Conservation (phyloP, 2,113 vertebrate species). For the Cacatua alba region DNA sequence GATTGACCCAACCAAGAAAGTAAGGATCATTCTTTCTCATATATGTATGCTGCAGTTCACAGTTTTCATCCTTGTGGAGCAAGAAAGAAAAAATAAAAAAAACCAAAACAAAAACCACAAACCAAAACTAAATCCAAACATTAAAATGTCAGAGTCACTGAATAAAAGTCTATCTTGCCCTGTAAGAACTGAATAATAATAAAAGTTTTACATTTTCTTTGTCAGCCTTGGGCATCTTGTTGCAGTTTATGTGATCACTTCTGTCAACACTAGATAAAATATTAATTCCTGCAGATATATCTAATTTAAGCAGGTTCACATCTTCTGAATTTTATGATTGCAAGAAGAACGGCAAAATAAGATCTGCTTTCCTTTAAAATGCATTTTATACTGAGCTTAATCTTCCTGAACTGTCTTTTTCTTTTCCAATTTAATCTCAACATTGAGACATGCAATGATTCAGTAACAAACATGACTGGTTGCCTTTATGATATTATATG, state of each 20-base stretch:
- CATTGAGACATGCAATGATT: slow-evolving; percentile 59
- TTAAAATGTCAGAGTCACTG: neutral
- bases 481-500: slow-evolving; percentile 70
- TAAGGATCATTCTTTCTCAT: neutral
- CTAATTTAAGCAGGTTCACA: neutral
- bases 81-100: neutral
- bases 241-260: neutral
- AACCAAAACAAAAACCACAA: neutral
- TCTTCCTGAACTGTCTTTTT: neutral
- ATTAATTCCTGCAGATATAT: neutral
- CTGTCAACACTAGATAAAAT: neutral
- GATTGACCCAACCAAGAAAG: neutral
- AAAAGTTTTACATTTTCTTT: neutral
- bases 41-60: neutral
- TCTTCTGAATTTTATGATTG: neutral
- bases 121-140: neutral
- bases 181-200: neutral
- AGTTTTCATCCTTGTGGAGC: neutral
- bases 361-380: neutral
- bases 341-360: neutral
- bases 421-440: slow-evolving; percentile 53
- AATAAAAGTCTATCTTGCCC: neutral
- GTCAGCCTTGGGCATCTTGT: neutral
- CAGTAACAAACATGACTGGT: slow-evolving; percentile 70
- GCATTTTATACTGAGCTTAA: slow-evolving; percentile 31